Percentiles rank a stretch among this genome's conserved stretches.
Conservation (phyloP, 2,113 vertebrate genomes). For the Carassius carassius region DNA sequence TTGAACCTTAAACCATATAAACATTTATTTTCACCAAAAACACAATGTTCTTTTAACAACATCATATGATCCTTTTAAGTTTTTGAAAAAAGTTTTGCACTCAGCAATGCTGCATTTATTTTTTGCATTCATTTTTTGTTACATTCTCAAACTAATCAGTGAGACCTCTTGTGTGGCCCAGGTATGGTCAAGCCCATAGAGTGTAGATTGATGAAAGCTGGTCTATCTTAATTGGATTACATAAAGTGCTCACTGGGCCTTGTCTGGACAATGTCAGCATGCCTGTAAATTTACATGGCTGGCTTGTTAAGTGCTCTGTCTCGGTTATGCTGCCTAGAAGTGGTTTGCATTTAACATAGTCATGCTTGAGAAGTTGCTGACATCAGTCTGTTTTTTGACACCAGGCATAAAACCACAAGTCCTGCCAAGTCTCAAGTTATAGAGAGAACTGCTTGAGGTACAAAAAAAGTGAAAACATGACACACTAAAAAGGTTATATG, state of each 20-base stretch:
- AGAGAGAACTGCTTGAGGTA: neutral
- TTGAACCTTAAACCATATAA: too few species aligned
- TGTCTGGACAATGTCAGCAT: slow-evolving; percentile 7
- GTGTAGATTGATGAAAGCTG: slow-evolving; percentile 6
- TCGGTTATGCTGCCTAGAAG: neutral
- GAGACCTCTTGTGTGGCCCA: slow-evolving; percentile 2
- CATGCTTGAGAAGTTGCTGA: slow-evolving; percentile 15
- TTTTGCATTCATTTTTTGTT: too few species aligned
- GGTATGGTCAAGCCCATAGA: neutral
- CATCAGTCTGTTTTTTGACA: neutral
- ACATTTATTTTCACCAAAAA: too few species aligned
- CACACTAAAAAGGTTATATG: neutral
- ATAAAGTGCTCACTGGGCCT: neutral
- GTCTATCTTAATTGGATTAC: neutral
- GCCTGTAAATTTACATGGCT: neutral
- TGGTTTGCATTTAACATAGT: slow-evolving; percentile 23
- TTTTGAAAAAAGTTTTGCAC: too few species aligned
- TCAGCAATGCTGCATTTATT: too few species aligned
- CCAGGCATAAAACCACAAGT: neutral
- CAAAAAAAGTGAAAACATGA: neutral
- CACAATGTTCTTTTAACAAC: too few species aligned
- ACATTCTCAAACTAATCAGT: neutral
- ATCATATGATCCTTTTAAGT: too few species aligned
- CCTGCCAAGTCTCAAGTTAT: neutral
- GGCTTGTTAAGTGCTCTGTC: slow-evolving; percentile 1